A percentile compares a stretch with the other conserved stretches of the same genome.
Evolutionary conservation across 1,140 invertebrate genomes (phyloP).

Genomic region (Drosophila triauraria): DNA sequence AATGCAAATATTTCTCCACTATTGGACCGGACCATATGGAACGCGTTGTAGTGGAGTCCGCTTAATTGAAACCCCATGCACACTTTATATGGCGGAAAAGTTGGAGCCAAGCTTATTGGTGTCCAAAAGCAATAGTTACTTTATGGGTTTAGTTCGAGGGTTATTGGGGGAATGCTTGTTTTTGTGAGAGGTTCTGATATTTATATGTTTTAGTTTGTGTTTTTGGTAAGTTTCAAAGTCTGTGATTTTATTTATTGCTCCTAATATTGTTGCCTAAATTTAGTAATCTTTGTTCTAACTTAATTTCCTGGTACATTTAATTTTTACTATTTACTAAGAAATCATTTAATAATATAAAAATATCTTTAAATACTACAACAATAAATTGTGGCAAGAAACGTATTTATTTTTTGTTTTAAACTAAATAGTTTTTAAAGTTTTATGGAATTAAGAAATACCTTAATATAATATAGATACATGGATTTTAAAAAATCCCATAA

Average conservation of each 20-base stretch:
- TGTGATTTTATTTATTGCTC: background rate
- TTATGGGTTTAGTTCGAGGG: conserved; percentile 2
- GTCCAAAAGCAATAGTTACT: conserved; percentile 13
- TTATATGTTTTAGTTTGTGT: background rate
- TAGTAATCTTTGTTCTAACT: too few relatives aligned
- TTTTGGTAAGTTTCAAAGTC: background rate
- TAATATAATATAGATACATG: too few relatives aligned
- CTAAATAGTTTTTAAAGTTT: too few relatives aligned
- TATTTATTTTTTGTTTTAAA: too few relatives aligned
- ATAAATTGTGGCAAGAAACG: too few relatives aligned
- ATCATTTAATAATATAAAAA: too few relatives aligned
- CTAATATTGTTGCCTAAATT: background rate
- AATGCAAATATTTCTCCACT: conserved; percentile 72
- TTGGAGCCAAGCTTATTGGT: conserved; percentile 14
- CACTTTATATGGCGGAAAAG: conserved; percentile 19
- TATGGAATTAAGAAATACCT: too few relatives aligned
- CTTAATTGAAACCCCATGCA: conserved; percentile 31
- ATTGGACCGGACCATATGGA: conserved; percentile 54
- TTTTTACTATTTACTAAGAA: too few relatives aligned
- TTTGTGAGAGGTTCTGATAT: background rate
- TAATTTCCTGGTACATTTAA: too few relatives aligned
- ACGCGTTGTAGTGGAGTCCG: conserved; percentile 32
- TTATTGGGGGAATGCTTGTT: background rate
- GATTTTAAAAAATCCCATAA: too few relatives aligned
- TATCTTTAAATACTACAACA: too few relatives aligned